Evolutionary conservation across 2,888 invertebrate species (phyloP), one percentile per base, ranked within the genome.

Genomic region (Phaonia tiefii): DNA sequence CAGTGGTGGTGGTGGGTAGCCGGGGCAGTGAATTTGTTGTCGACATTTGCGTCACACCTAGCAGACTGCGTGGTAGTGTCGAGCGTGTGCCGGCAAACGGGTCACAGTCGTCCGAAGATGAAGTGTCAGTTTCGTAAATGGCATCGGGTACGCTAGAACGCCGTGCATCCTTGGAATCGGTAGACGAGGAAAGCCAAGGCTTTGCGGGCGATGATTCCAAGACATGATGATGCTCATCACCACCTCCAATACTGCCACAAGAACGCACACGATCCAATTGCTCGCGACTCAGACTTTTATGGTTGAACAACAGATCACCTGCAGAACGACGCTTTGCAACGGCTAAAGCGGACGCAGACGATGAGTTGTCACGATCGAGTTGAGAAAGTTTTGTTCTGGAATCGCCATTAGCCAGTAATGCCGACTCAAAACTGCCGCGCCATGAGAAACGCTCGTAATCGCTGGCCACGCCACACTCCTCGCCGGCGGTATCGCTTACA

Each of bases 371-470:
- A 75, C 93, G 93, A 31, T 94, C 93, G 37, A 94, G 88, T 58
- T 94, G 90, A 56, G 94, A 93, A 76, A 96, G 90, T 85, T 95
- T 95, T 49, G 95, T 96, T 84, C 96, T 92, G 8, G 96, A 96
- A 90, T 97, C 97, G 1, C 96, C 96, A 88, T 90, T 90, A 11
- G 96, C 97, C 91, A 96, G 93, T 76, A 97, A 91, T 51, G 97
- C 96, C n/a, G 96, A 96, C 89, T 97, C 97, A 90, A 97, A 97
- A 91, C 97, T 97, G 84, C 97, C 97, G 81, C 97, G 93, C 97
- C 97, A 97, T 87, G 96, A 96, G 91, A 97, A 97, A 84, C 97
- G 92, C 89, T 97, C 97, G 92, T 96, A 95, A 88, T 96, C 96
- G 92, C 96, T 96, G 71, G 95, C 94, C 88, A 96, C 96, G 86